Conservation (phyloP, 2,113 vertebrate genomes). For the Malurus elegans region DNA sequence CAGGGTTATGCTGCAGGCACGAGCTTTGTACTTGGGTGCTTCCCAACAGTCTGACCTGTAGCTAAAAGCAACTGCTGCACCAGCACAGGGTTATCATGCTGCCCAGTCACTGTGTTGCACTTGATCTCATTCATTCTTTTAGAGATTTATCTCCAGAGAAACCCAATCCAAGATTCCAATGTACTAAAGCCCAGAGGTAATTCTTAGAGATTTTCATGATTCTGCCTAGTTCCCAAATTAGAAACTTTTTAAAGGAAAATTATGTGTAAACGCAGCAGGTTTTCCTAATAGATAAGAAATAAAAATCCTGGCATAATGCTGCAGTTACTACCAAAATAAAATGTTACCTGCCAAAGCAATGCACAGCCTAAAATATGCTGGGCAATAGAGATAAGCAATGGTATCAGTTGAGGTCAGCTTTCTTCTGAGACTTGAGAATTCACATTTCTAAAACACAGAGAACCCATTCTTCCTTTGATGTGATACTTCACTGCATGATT, state of each 20-base stretch:
- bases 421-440: neutral
- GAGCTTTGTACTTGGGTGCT: neutral
- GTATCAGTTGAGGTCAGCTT: neutral
- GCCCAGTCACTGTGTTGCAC: accelerated
- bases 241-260: neutral
- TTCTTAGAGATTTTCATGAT: neutral
- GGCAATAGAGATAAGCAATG: neutral
- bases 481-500: neutral
- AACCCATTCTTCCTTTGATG: neutral
- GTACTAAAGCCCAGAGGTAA: neutral
- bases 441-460: neutral
- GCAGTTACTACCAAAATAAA: neutral
- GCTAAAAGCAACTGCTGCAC: neutral
- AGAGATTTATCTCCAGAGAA: neutral
- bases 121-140: neutral
- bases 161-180: neutral
- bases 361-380: neutral
- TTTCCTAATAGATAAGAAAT: neutral
- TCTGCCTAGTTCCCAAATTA: neutral
- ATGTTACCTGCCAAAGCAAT: neutral
- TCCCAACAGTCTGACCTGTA: neutral
- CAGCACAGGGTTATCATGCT: neutral
- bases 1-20: neutral
- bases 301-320: neutral
- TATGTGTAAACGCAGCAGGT: accelerated